Evolutionary conservation across 2,797 vertebrate genomes (phyloP), one percentile per base, ranked within the genome.

Genomic region (Adrianichthys oophorus): DNA sequence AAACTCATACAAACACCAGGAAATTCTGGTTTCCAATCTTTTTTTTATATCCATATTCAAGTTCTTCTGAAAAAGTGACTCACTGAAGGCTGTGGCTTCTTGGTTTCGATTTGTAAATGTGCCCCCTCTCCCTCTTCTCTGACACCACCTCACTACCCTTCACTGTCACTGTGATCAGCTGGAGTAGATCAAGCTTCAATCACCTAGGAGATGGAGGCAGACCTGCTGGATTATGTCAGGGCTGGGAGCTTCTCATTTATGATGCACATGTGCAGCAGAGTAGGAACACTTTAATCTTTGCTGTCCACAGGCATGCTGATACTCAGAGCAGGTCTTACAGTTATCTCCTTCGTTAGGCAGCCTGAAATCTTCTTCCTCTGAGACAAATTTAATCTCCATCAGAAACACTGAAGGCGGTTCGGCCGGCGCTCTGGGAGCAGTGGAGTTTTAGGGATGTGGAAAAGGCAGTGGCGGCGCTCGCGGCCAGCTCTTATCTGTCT

Each of bases 351-450:
- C 37, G 8, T 72, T 76, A 66, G 61, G 41, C 53, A 58, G 57
- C 55, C 68, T 78, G 72, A 76, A 73, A 78, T 79, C 79, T 72
- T 68, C 52, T 58, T 81, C 72, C 81, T 76, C 67, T 72, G 76
- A 81, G 85, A 85, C 65, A 43, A 51, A 26, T 62, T 76, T 84
- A 80, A 83, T 86, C 79, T 84, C 62, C 43, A 70, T 48, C 59
- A 82, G 73, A 70, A 77, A 78, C 63, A 68, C 75, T 71, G 67
- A 55, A 52, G 68, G 67, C 60, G 52, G 60, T 42, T 52, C 59
- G 79, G 65, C 60, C 72, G 65, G 57, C 51, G 10, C 32, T 12
- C 32, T 37, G 32, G 32, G 32, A 50, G 54, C 59, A 74, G 48
- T 49, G 32, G 52, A 74, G 55, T 54, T 43, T 56, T 61, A 44